Percentiles rank a stretch among this genome's conserved stretches.
These are phyloP conservation scores for Philopotamus ludificatus DNA, from an alignment of 1,140 invertebrate species.

Conservation along the genomic window DNA sequence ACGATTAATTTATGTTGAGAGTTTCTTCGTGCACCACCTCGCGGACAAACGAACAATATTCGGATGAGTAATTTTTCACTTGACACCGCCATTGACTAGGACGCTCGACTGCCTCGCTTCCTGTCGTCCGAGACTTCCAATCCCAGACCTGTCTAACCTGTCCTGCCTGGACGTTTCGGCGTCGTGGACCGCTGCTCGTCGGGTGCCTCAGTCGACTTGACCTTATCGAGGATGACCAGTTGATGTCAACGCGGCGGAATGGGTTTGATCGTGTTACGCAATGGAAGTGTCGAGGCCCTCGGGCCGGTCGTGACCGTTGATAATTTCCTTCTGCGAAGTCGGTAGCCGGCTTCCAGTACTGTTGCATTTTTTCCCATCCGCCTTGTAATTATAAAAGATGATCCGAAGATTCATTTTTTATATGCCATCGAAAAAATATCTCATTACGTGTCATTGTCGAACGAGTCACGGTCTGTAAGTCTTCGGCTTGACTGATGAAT, in stretches of 20 bases:
- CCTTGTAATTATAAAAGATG: not conserved
- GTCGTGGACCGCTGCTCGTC: not conserved
- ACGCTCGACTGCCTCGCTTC: slow-evolving; percentile 8
- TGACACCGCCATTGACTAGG: slow-evolving; percentile 5
- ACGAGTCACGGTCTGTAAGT: not conserved
- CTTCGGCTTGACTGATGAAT: not conserved
- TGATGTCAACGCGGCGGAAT: not conserved
- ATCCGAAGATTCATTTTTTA: too few species aligned
- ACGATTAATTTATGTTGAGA: too few species aligned
- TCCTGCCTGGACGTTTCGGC: not conserved
- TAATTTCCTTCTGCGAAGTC: not conserved
- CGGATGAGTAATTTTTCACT: not conserved
- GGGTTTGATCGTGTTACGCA: not conserved
- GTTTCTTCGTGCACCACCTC: too few species aligned
- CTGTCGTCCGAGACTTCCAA: not conserved
- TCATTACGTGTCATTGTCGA: not conserved
- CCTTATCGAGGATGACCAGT: not conserved
- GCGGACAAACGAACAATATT: not conserved
- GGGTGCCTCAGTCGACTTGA: not conserved
- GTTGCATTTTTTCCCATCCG: not conserved
- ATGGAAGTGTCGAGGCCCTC: not conserved
- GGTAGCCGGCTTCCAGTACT: too few species aligned
- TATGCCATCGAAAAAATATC: not conserved
- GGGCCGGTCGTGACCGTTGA: not conserved
- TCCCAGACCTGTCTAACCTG: slow-evolving; percentile 15